phyloP scores from a whole-genome alignment of 2,797 vertebrate genomes.

The Coluber constrictor region DNA sequence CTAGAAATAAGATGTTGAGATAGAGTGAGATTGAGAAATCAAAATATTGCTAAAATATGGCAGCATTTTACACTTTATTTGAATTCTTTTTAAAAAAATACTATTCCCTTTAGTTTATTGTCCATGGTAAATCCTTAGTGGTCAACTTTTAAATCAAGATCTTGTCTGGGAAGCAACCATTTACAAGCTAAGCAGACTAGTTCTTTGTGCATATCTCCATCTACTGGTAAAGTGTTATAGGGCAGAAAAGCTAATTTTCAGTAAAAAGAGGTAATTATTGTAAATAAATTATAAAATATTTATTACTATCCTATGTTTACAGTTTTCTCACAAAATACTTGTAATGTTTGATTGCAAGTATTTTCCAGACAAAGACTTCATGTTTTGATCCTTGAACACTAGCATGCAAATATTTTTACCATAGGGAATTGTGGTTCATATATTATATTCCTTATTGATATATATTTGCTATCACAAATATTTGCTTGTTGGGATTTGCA shows the following conservation, averaged over 20 bases:
- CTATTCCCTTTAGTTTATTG: background rate
- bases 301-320: background rate
- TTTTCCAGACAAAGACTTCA: background rate
- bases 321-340: background rate
- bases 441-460: background rate
- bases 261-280: background rate
- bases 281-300: background rate
- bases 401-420: background rate
- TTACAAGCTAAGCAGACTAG: background rate
- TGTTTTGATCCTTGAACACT: background rate
- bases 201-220: slow-evolving; percentile 21
- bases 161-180: fast-evolving
- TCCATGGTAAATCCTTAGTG: background rate
- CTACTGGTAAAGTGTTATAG: slow-evolving; percentile 30
- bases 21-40: background rate
- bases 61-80: slow-evolving; percentile 1
- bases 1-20: background rate
- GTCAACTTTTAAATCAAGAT: background rate
- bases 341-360: background rate
- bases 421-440: background rate
- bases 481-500: background rate
- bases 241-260: background rate
- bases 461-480: background rate
- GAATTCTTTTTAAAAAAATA: background rate
- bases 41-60: background rate